These are phyloP conservation scores for Protaetia brevitarsis DNA, from an alignment of 1,140 invertebrate species.

Conservation along the genomic window DNA sequence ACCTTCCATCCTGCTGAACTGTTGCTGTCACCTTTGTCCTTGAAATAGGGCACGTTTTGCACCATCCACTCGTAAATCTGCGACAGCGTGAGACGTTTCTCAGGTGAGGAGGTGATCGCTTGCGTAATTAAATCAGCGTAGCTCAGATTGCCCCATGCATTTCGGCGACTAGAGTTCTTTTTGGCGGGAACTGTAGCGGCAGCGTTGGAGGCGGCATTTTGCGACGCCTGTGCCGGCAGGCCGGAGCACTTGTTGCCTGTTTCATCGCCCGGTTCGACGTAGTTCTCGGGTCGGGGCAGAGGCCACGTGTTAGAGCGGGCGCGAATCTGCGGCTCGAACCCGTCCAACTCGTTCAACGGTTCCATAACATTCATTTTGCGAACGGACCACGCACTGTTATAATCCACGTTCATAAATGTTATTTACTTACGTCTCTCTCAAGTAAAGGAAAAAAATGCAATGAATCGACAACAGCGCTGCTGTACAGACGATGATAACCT, in stretches of 20 bases:
- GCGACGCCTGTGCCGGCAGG: constrained; percentile 35
- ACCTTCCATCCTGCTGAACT: constrained; percentile 99
- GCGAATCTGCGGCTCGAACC: constrained; percentile 88
- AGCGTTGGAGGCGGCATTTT: neutral
- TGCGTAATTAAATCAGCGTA: constrained; percentile 99
- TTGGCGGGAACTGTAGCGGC: constrained; percentile 58
- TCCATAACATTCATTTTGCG: constrained; percentile 54
- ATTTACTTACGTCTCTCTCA: neutral
- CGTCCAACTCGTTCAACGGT: constrained; percentile 62
- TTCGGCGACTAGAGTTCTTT: constrained; percentile 85
- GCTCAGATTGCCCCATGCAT: constrained; percentile 98
- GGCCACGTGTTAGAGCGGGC: constrained; percentile 98
- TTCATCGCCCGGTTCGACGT: constrained; percentile 65
- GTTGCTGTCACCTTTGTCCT: constrained; percentile 99
- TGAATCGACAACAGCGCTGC: too few species aligned
- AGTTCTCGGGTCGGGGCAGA: constrained; percentile 86
- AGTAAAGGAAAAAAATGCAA: neutral
- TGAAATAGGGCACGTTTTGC: constrained; percentile 98
- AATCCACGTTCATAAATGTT: constrained; percentile 36
- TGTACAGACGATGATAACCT: too few species aligned
- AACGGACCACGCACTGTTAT: constrained; percentile 31
- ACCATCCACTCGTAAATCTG: constrained; percentile 99
- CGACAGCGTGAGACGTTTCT: constrained; percentile 91
- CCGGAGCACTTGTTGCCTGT: constrained; percentile 55
- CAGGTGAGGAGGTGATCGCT: constrained; percentile 92